Evolutionary conservation across 2,113 vertebrate species (phyloP).

Genomic region (Hirundichthys speculiger): DNA sequence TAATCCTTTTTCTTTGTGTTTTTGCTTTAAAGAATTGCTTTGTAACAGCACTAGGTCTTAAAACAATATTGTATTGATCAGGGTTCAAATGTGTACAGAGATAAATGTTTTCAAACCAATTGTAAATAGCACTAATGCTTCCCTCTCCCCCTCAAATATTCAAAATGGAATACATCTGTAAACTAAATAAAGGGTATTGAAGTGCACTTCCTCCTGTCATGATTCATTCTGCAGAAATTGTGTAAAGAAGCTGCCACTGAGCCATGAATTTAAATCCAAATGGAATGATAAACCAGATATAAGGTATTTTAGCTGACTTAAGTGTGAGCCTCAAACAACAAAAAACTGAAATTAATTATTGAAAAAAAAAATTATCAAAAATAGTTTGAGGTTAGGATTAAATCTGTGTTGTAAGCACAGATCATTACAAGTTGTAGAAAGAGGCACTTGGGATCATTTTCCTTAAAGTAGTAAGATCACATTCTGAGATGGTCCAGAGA

Average conservation of each 20-base stretch:
- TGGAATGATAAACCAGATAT: too few relatives aligned
- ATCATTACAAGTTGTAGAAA: too few relatives aligned
- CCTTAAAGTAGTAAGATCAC: background rate
- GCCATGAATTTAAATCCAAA: too few relatives aligned
- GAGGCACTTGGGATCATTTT: too few relatives aligned
- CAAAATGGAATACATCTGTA: conserved; percentile 93
- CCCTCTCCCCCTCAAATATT: conserved; percentile 87
- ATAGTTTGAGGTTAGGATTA: background rate
- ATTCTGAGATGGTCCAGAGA: too few relatives aligned
- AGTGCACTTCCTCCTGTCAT: conserved; percentile 78
- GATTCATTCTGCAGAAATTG: too few relatives aligned
- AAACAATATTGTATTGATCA: conserved; percentile 93
- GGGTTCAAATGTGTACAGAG: conserved; percentile 98
- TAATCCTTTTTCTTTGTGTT: conserved; percentile 83
- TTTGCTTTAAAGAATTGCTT: conserved; percentile 89
- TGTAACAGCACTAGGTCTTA: conserved; percentile 91
- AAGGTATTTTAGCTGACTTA: too few relatives aligned
- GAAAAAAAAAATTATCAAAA: background rate
- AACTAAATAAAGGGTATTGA: conserved; percentile 95
- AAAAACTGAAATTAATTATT: too few relatives aligned
- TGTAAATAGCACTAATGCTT: conserved; percentile 99
- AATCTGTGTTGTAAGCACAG: too few relatives aligned
- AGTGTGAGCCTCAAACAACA: background rate
- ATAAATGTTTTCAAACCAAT: conserved; percentile 89
- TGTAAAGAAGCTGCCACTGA: too few relatives aligned